Conservation (phyloP, 2,113 vertebrate genomes). For the Lamprologus lemairii region DNA sequence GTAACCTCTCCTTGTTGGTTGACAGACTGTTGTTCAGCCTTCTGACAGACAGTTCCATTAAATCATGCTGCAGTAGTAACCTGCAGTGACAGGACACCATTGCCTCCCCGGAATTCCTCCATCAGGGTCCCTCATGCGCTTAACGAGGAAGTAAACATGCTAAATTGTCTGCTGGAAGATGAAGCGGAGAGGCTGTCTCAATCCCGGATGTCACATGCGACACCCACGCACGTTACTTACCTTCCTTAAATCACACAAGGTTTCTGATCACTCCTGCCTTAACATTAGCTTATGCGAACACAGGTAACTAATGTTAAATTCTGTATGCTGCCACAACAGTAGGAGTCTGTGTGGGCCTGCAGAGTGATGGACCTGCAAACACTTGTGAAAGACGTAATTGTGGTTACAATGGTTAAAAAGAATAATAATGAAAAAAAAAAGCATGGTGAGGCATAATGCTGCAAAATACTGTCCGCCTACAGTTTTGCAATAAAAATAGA, state of each 20-base stretch:
- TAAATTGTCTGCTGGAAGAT: constrained; percentile 62
- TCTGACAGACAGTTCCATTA: constrained; percentile 72
- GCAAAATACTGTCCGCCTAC: neutral
- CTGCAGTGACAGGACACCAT: constrained; percentile 60
- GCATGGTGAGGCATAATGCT: neutral
- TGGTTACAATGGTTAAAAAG: neutral
- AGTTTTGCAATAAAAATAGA: neutral
- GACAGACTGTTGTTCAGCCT: constrained; percentile 57
- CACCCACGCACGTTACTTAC: neutral
- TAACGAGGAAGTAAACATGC: constrained; percentile 71
- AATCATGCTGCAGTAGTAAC: constrained; percentile 63
- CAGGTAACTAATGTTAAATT: constrained; percentile 2
- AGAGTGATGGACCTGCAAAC: neutral
- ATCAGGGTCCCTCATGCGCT: constrained; percentile 59
- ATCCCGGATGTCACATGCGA: constrained; percentile 2
- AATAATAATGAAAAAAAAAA: neutral
- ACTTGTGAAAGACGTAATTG: neutral
- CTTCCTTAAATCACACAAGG: neutral
- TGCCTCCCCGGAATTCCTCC: constrained; percentile 59
- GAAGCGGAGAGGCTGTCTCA: constrained; percentile 35
- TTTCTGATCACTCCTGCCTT: neutral
- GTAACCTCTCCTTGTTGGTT: constrained; percentile 28
- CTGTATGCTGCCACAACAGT: neutral
- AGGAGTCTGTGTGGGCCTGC: neutral
- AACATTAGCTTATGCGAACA: neutral